phyloP scores from a whole-genome alignment of 1,140 invertebrate genomes.

The Drosophila aff. region DNA sequence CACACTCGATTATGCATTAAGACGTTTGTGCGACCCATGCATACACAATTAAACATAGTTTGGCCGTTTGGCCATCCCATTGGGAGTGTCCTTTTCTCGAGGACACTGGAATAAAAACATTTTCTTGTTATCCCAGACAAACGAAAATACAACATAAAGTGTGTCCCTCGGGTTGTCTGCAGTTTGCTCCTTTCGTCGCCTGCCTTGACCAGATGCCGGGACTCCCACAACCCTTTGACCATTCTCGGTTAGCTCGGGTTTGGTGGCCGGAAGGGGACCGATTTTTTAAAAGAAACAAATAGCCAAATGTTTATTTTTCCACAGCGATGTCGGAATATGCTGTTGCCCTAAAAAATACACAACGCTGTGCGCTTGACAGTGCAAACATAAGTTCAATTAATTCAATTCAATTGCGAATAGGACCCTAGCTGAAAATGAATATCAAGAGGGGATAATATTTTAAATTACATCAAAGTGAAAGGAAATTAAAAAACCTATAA shows the following conservation, averaged over 20 bases:
- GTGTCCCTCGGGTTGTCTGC: conserved; percentile 5
- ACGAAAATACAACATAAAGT: conserved; percentile 9
- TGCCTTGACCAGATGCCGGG: conserved; percentile 19
- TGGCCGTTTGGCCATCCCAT: conserved; percentile 7
- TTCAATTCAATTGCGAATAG: background rate
- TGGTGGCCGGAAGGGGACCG: background rate
- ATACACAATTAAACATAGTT: conserved; percentile 48
- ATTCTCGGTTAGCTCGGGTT: background rate
- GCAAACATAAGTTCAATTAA: background rate
- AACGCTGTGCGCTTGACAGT: background rate
- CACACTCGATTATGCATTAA: conserved; percentile 41
- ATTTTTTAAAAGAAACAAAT: background rate
- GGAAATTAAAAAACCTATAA: background rate
- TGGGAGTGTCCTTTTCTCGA: conserved; percentile 1
- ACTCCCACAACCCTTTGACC: conserved; percentile 34
- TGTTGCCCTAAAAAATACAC: background rate
- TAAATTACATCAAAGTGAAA: background rate
- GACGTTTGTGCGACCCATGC: conserved; percentile 12
- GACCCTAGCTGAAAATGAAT: too few relatives aligned
- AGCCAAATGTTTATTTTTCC: conserved; percentile 21
- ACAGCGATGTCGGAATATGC: conserved; percentile 6
- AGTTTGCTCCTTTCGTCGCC: conserved; percentile 8
- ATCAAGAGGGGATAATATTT: background rate
- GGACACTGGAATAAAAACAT: conserved; percentile 30
- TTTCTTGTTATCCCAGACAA: conserved; percentile 27